phyloP scores from a whole-genome alignment of 2,888 invertebrate species.

The Tinea trinotella region DNA sequence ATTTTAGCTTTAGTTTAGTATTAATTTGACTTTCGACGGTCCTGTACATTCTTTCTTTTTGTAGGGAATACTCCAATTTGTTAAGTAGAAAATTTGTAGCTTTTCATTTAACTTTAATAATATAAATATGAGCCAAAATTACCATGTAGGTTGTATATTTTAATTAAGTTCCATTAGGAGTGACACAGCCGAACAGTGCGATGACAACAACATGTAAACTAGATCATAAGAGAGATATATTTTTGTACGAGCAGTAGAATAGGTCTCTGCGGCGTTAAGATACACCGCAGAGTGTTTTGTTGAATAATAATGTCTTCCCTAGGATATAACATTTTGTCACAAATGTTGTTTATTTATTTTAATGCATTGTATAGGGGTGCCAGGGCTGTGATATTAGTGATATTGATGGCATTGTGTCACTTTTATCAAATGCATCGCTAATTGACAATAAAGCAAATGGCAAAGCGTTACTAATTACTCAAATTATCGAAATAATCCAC shows the following conservation, averaged over 20 bases:
- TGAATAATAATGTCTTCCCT: slow-evolving; percentile 8
- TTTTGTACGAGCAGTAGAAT: neutral
- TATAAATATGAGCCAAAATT: too few species aligned
- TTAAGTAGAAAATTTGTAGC: neutral
- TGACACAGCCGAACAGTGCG: neutral
- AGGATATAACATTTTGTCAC: neutral
- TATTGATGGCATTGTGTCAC: neutral
- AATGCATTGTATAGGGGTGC: neutral
- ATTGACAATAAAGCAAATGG: neutral
- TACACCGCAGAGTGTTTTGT: neutral
- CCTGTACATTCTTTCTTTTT: neutral
- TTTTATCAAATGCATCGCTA: neutral
- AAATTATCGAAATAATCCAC: neutral
- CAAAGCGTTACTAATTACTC: neutral
- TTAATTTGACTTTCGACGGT: neutral
- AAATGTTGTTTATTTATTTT: neutral
- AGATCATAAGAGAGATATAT: slow-evolving; percentile 6
- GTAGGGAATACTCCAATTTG: slow-evolving; percentile 2
- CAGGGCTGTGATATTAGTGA: neutral
- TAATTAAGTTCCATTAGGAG: neutral
- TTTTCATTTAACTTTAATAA: too few species aligned
- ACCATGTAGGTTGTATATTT: too few species aligned
- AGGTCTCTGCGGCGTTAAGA: neutral
- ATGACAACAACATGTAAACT: neutral
- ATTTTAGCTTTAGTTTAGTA: neutral